Evolutionary conservation across 2,113 vertebrate species (phyloP).

Genomic region (Circaetus cinerascens): DNA sequence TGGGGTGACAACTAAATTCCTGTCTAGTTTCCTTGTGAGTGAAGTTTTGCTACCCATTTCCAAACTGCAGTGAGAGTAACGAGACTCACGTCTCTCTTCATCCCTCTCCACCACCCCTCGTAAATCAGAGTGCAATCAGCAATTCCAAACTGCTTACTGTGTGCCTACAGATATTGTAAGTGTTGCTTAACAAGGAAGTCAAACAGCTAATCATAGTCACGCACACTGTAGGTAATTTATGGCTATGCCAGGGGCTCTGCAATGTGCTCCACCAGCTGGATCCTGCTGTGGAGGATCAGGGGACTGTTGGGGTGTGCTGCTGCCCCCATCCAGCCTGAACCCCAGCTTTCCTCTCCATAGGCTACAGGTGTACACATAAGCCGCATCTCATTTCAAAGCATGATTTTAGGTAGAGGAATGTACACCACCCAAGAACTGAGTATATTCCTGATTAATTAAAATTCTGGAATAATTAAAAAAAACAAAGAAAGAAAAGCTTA

Average conservation of each 20-base stretch:
- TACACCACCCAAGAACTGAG: not conserved
- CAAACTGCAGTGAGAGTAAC: not conserved
- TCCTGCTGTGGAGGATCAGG: not conserved
- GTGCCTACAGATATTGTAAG: slow-evolving; percentile 13
- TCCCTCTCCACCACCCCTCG: not conserved
- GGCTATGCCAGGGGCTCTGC: not conserved
- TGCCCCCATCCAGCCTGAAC: not conserved
- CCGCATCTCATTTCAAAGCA: not conserved
- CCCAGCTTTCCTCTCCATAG: not conserved
- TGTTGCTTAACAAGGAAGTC: slow-evolving; percentile 42
- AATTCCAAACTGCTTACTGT: not conserved
- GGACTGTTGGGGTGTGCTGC: not conserved
- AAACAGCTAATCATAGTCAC: slow-evolving; percentile 34
- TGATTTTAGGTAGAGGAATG: not conserved
- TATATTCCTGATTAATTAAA: not conserved
- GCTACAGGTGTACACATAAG: not conserved
- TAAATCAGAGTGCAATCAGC: slow-evolving; percentile 28
- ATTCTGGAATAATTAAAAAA: not conserved
- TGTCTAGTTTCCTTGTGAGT: not conserved
- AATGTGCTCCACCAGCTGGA: not conserved
- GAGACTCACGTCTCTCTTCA: not conserved
- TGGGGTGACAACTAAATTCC: not conserved
- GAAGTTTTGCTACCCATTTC: not conserved
- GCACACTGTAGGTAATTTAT: not conserved
- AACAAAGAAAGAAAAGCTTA: not conserved